Percentiles rank a stretch among this genome's conserved stretches.
These are phyloP conservation scores for Glyptemys insculpta DNA, from an alignment of 2,797 vertebrate species.

Conservation along the genomic window DNA sequence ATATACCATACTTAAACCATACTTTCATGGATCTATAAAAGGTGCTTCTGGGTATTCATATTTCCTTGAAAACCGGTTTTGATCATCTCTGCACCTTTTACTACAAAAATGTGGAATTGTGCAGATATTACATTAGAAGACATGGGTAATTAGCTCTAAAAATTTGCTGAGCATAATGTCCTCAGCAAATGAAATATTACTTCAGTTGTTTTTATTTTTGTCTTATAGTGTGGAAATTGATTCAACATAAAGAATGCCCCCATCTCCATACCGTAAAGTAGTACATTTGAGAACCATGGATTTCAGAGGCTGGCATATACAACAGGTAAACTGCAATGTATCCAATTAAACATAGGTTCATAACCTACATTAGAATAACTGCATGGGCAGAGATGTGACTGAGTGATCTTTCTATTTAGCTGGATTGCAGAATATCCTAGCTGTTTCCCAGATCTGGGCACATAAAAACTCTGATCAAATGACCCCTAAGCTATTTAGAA, in stretches of 20 bases:
- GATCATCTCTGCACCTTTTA: constrained; percentile 31
- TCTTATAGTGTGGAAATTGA: not conserved
- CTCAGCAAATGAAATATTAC: not conserved
- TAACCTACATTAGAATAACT: not conserved
- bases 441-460: constrained; percentile 39
- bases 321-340: not conserved
- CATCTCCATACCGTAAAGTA: not conserved
- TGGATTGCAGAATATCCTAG: constrained; percentile 22
- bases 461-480: constrained; percentile 46
- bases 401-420: not conserved
- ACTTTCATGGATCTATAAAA: not conserved
- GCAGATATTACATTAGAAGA: not conserved
- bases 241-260: not conserved
- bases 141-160: not conserved
- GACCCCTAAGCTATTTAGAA: constrained; percentile 78
- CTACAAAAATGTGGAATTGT: not conserved
- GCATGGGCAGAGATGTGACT: not conserved
- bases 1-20: not conserved
- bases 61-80: not conserved
- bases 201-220: not conserved
- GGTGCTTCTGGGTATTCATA: constrained; percentile 6
- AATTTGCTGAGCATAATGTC: not conserved
- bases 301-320: constrained; percentile 1
- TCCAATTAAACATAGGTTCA: not conserved
- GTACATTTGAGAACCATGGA: constrained; percentile 7